phyloP scores from a whole-genome alignment of 2,113 vertebrate genomes.

The Cynopterus brachyotis region DNA sequence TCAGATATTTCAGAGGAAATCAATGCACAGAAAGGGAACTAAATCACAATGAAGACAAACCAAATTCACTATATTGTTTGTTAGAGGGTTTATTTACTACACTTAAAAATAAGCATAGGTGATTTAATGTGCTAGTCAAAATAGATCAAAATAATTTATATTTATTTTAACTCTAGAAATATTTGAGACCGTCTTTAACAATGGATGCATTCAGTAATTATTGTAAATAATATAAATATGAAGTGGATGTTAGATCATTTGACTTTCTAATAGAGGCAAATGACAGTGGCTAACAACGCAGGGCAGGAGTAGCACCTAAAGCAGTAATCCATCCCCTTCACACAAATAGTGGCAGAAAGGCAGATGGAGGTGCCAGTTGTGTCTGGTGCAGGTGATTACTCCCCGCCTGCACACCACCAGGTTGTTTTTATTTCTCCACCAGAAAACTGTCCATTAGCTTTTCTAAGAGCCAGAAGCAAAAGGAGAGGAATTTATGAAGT shows the following conservation, averaged over 20 bases:
- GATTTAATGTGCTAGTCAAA: not conserved
- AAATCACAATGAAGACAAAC: not conserved
- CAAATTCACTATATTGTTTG: not conserved
- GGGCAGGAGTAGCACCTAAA: rapidly evolving
- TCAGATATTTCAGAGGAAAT: not conserved
- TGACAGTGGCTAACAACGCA: not conserved
- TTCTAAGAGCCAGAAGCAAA: constrained; percentile 80
- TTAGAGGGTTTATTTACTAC: not conserved
- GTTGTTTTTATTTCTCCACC: constrained; percentile 80
- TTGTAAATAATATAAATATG: constrained; percentile 11
- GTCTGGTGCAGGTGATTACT: constrained; percentile 79
- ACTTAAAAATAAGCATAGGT: not conserved
- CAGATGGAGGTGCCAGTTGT: constrained; percentile 84
- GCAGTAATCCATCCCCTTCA: constrained; percentile 49
- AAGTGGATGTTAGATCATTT: constrained; percentile 33
- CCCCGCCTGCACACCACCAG: constrained; percentile 71
- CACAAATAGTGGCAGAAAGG: constrained; percentile 67
- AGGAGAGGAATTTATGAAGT: constrained; percentile 87
- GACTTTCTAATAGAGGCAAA: constrained; percentile 51
- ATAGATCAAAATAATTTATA: not conserved
- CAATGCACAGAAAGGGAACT: not conserved
- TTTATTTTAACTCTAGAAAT: not conserved
- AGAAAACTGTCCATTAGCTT: constrained; percentile 82
- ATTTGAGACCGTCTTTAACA: not conserved
- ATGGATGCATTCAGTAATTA: not conserved